phyloP scores from a whole-genome alignment of 2,888 invertebrate species.

The Lasioglossum figueresi region DNA sequence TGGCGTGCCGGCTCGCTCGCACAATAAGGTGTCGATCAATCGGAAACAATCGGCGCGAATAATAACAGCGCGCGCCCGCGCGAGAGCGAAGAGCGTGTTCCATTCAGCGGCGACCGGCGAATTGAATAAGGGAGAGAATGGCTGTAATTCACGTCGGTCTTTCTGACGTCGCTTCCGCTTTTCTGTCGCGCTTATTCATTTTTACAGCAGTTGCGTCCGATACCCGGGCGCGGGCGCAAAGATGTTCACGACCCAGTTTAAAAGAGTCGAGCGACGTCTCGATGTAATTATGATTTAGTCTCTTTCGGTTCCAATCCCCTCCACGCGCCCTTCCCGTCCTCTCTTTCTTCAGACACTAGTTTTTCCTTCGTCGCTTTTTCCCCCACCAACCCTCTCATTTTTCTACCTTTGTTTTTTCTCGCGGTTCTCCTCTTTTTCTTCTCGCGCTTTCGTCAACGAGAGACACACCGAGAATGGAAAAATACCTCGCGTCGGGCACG shows the following conservation, averaged over 20 bases:
- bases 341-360: not conserved
- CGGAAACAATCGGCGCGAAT: constrained; percentile 55
- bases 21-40: constrained; percentile 58
- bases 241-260: constrained; percentile 56
- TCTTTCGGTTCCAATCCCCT: not conserved
- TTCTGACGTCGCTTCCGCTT: constrained; percentile 56
- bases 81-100: constrained; percentile 28
- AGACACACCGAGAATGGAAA: constrained; percentile 19
- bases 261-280: constrained; percentile 37
- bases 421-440: not conserved
- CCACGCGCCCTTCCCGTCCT: not conserved
- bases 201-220: constrained; percentile 54
- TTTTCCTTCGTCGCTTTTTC: not conserved
- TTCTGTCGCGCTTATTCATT: constrained; percentile 55
- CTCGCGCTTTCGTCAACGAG: not conserved
- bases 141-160: constrained; percentile 49
- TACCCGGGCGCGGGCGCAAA: constrained; percentile 32
- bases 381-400: not conserved
- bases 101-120: constrained; percentile 26
- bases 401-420: not conserved
- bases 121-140: constrained; percentile 50
- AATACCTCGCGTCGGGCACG: constrained; percentile 18
- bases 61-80: constrained; percentile 28
- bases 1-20: constrained; percentile 29
- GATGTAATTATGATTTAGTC: constrained; percentile 54